Evolutionary conservation across 2,888 invertebrate genomes (phyloP).

Genomic region (Lasiommata megera): DNA sequence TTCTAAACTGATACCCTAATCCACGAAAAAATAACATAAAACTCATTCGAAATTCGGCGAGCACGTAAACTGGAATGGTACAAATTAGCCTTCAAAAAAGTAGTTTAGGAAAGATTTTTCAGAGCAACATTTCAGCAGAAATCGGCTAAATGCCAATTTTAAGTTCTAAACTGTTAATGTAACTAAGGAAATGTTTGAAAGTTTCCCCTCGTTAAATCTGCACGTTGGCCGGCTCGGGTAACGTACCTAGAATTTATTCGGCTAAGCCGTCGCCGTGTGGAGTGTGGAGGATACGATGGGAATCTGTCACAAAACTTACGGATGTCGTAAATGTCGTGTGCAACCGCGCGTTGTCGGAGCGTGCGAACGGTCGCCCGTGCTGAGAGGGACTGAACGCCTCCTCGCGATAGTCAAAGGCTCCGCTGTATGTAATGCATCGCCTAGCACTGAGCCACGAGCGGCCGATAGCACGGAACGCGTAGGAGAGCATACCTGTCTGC

Average conservation of each 20-base stretch:
- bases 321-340: conserved; percentile 40
- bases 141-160: conserved; percentile 47
- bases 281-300: conserved; percentile 43
- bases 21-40: conserved; percentile 2
- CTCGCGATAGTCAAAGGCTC: conserved; percentile 20
- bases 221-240: conserved; percentile 10
- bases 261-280: conserved; percentile 39
- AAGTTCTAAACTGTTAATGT: conserved; percentile 48
- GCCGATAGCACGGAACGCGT: conserved; percentile 20
- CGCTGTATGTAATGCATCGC: conserved; percentile 24
- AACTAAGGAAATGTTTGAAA: conserved; percentile 41
- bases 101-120: conserved; percentile 27
- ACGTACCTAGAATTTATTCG: conserved; percentile 6
- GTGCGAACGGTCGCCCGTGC: conserved; percentile 56
- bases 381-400: conserved; percentile 48
- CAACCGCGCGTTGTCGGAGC: conserved; percentile 38
- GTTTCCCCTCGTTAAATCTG: conserved; percentile 28
- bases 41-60: conserved; percentile 4
- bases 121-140: conserved; percentile 29
- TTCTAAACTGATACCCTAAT: neutral
- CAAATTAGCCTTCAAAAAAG: conserved; percentile 28
- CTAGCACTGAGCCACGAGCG: conserved; percentile 7
- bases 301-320: conserved; percentile 70
- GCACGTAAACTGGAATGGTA: conserved; percentile 14
- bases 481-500: conserved; percentile 7